A percentile compares a stretch with the other conserved stretches of the same genome.
phyloP scores from a whole-genome alignment of 1,140 invertebrate genomes.

The Coenobita brevimanus region DNA sequence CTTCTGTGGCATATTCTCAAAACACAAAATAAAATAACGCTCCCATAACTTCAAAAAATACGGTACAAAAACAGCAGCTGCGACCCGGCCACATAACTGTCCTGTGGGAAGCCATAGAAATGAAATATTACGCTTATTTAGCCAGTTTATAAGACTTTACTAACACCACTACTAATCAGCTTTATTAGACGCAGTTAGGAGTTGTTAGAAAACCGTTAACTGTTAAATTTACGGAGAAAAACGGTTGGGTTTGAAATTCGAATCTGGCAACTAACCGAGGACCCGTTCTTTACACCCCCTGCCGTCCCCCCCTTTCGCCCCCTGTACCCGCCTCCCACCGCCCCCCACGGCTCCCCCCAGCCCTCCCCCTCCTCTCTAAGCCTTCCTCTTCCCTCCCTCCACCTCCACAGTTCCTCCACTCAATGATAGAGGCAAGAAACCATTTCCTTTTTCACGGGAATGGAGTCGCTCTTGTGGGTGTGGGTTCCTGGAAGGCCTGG shows the following conservation, averaged over 20 bases:
- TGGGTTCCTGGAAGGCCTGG: too few relatives aligned
- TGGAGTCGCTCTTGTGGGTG: too few relatives aligned
- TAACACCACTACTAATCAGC: too few relatives aligned
- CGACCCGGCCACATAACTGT: slow-evolving; percentile 53
- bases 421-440: slow-evolving; percentile 44
- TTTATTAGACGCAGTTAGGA: background rate
- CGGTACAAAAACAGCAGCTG: background rate
- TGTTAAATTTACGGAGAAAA: background rate
- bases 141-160: too few relatives aligned
- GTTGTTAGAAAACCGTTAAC: background rate
- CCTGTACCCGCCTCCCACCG: background rate
- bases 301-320: background rate
- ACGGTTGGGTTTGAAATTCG: background rate
- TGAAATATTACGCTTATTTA: slow-evolving; percentile 22
- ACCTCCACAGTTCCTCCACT: slow-evolving; percentile 21
- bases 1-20: background rate
- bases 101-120: slow-evolving; percentile 52
- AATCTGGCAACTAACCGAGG: slow-evolving; percentile 26
- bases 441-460: too few relatives aligned
- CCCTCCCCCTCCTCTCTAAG: slow-evolving; percentile 1
- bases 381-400: background rate
- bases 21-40: background rate
- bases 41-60: background rate
- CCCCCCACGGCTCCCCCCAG: background rate
- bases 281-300: slow-evolving; percentile 39